Conservation (phyloP, 2,888 invertebrate species). For the Marronus borbonicus region DNA sequence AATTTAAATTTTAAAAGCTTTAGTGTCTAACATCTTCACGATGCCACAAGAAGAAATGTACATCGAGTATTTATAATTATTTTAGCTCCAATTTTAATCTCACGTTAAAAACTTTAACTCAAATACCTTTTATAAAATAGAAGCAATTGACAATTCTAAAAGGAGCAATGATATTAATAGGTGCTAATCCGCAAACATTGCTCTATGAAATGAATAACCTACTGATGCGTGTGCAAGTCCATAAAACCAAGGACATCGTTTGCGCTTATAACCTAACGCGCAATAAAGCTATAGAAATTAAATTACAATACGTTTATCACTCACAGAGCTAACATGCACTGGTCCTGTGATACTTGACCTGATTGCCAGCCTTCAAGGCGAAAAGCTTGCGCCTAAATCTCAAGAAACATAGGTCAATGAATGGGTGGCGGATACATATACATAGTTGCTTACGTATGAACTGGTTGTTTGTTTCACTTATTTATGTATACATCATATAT, state of each 20-base stretch:
- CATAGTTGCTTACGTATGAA: neutral
- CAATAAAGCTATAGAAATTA: slow-evolving; percentile 15
- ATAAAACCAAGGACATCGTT: neutral
- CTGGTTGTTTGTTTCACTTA: no score
- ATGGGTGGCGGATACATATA: neutral
- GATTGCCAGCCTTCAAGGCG: neutral
- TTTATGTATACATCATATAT: no score
- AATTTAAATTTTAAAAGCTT: no score
- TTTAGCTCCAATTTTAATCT: no score
- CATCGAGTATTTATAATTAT: no score
- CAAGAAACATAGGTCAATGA: neutral
- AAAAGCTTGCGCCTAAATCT: slow-evolving; percentile 13
- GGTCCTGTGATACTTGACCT: slow-evolving; percentile 21
- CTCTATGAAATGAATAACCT: neutral
- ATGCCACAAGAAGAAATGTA: no score
- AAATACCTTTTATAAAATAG: no score
- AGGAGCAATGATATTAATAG: no score
- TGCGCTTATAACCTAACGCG: slow-evolving; percentile 1
- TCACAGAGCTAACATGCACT: slow-evolving; percentile 8
- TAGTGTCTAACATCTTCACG: no score
- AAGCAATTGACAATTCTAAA: no score
- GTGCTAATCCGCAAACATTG: no score
- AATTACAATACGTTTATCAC: neutral
- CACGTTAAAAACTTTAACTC: no score
- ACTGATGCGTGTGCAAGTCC: neutral